phyloP scores from a whole-genome alignment of 1,140 invertebrate genomes.

The Pararge aegeria region DNA sequence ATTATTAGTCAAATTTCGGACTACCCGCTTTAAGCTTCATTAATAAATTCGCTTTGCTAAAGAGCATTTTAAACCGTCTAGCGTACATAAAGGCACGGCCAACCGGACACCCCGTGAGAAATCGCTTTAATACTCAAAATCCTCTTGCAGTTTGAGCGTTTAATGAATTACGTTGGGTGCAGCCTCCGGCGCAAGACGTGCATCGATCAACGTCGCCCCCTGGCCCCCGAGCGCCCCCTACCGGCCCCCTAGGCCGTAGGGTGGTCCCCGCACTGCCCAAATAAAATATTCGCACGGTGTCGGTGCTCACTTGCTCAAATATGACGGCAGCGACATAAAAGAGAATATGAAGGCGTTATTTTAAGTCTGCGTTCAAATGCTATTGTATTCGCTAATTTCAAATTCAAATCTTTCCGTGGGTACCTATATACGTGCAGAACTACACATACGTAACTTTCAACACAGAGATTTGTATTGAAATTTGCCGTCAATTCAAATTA shows the following conservation, averaged over 20 bases:
- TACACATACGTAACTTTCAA: too few relatives aligned
- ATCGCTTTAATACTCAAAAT: conserved; percentile 78
- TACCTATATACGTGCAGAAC: too few relatives aligned
- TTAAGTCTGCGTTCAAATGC: conserved; percentile 12
- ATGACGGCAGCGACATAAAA: conserved; percentile 61
- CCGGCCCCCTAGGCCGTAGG: conserved; percentile 47
- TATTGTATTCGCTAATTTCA: not conserved
- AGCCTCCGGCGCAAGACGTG: conserved; percentile 78
- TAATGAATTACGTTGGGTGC: conserved; percentile 78
- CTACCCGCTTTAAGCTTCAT: conserved; percentile 40
- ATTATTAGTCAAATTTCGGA: conserved; percentile 21
- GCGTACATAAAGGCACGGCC: conserved; percentile 54
- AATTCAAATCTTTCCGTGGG: not conserved
- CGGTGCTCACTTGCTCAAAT: conserved; percentile 60
- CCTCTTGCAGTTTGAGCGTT: conserved; percentile 76
- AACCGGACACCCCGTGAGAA: conserved; percentile 71
- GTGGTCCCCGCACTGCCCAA: conserved; percentile 68
- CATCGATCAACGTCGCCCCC: conserved; percentile 74
- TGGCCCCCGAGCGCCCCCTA: conserved; percentile 26
- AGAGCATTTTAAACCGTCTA: conserved; percentile 53
- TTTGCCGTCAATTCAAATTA: too few relatives aligned
- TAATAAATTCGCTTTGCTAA: conserved; percentile 60
- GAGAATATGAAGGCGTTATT: conserved; percentile 42
- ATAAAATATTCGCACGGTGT: conserved; percentile 74
- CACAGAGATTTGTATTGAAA: too few relatives aligned